Evolutionary conservation across 2,888 invertebrate genomes (phyloP).

Genomic region (Ochlodes sylvanus): DNA sequence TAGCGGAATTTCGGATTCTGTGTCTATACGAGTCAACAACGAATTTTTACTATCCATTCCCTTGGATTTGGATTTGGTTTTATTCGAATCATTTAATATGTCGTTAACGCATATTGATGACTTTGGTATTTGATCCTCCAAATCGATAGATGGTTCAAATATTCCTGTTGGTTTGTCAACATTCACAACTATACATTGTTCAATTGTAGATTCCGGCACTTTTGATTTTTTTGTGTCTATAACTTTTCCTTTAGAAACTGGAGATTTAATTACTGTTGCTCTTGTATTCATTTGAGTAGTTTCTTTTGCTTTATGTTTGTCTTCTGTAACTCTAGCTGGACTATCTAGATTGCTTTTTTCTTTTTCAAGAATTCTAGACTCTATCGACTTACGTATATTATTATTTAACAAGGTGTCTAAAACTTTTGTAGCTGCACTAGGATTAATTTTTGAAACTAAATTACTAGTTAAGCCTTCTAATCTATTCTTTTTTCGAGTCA

Average conservation of each 20-base stretch:
- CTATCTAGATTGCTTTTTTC: constrained; percentile 64
- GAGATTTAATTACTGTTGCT: constrained; percentile 85
- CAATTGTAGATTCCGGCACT: constrained; percentile 56
- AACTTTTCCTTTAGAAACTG: constrained; percentile 80
- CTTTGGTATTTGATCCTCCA: constrained; percentile 87
- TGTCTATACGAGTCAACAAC: constrained; percentile 66
- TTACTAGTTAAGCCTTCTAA: constrained; percentile 86
- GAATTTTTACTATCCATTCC: constrained; percentile 58
- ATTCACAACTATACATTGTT: constrained; percentile 68
- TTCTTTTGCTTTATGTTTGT: constrained; percentile 70
- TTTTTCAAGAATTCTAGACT: constrained; percentile 79
- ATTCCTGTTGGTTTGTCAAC: constrained; percentile 87
- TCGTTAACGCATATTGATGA: constrained; percentile 81
- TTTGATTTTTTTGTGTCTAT: constrained; percentile 77
- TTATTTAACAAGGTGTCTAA: constrained; percentile 80
- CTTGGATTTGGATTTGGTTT: constrained; percentile 67
- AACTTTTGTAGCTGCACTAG: constrained; percentile 81
- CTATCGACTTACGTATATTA: constrained; percentile 80
- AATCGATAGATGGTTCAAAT: constrained; percentile 88
- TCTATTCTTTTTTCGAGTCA: constrained; percentile 87
- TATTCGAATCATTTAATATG: constrained; percentile 67
- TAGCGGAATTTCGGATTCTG: constrained; percentile 74
- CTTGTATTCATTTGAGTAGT: constrained; percentile 73
- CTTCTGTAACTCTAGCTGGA: constrained; percentile 59
- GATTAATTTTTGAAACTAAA: constrained; percentile 86